Percentiles rank a stretch among this genome's conserved stretches.
These are phyloP conservation scores for Hyles vespertilio DNA, from an alignment of 1,140 invertebrate species.

Conservation along the genomic window DNA sequence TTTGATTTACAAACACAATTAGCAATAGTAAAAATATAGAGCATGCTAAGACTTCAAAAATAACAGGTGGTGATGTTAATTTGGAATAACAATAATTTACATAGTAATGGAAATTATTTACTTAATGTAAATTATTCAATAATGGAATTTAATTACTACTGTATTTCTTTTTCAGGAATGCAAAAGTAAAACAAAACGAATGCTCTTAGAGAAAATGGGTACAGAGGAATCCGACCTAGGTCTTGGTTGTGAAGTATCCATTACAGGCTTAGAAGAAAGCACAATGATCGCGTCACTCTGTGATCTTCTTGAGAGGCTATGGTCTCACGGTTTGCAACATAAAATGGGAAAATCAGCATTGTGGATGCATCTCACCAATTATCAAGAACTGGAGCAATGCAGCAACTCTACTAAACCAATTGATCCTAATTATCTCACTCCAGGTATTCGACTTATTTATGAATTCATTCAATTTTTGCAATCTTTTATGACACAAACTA, in stretches of 20 bases:
- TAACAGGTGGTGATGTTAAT: too few species aligned
- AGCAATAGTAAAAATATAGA: too few species aligned
- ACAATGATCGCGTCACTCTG: constrained; percentile 98
- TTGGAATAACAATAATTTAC: too few species aligned
- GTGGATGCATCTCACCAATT: constrained; percentile 95
- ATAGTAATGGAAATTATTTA: too few species aligned
- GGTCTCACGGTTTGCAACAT: constrained; percentile 97
- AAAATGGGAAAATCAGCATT: constrained; percentile 97
- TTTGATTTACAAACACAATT: too few species aligned
- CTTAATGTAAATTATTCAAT: too few species aligned
- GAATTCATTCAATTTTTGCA: not conserved
- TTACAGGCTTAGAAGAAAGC: constrained; percentile 93
- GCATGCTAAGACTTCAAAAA: too few species aligned
- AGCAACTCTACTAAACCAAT: constrained; percentile 84
- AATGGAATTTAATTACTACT: too few species aligned
- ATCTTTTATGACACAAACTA: not conserved
- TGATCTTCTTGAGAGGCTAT: constrained; percentile 97
- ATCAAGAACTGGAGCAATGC: constrained; percentile 91
- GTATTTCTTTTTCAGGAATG: constrained; percentile 81
- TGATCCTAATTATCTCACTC: constrained; percentile 88
- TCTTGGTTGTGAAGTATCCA: constrained; percentile 80
- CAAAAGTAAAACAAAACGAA: constrained; percentile 96
- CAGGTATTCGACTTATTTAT: constrained; percentile 78
- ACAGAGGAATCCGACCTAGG: constrained; percentile 86
- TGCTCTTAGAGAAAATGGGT: constrained; percentile 98